These are phyloP conservation scores for Eulemur macaco DNA, from an alignment of 2,113 vertebrate species.

Conservation along the genomic window DNA sequence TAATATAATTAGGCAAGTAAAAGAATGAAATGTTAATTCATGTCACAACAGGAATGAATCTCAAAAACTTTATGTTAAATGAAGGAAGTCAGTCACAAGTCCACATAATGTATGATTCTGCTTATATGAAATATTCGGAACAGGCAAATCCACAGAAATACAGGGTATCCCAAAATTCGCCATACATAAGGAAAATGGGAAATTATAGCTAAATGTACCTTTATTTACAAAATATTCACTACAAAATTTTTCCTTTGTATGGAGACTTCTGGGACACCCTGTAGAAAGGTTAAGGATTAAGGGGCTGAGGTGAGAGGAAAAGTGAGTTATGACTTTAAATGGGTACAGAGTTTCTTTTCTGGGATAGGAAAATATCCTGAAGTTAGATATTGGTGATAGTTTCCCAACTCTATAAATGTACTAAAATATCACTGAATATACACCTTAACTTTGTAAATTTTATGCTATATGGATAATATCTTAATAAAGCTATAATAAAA, in stretches of 20 bases:
- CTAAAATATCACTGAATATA: background rate
- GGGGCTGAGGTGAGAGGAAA: background rate
- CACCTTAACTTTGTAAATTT: background rate
- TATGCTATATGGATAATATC: no score
- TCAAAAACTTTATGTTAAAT: background rate
- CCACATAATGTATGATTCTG: background rate
- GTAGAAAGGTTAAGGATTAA: background rate
- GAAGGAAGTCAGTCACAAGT: background rate
- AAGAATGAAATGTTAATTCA: background rate
- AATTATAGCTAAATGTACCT: no score
- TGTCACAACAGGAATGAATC: background rate
- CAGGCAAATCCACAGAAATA: background rate
- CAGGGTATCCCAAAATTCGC: no score
- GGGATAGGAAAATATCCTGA: background rate
- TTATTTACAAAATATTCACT: no score
- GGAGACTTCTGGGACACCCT: no score
- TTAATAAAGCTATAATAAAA: background rate
- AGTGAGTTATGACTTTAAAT: background rate
- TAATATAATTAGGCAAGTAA: background rate
- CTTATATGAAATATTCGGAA: background rate
- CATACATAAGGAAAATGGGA: no score
- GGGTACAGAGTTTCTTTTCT: background rate
- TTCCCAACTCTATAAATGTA: background rate
- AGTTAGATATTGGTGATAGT: background rate
- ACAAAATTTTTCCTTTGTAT: no score